Percentiles rank a stretch among this genome's conserved stretches.
phyloP scores from a whole-genome alignment of 2,113 vertebrate species.

The Ursus arctos region DNA sequence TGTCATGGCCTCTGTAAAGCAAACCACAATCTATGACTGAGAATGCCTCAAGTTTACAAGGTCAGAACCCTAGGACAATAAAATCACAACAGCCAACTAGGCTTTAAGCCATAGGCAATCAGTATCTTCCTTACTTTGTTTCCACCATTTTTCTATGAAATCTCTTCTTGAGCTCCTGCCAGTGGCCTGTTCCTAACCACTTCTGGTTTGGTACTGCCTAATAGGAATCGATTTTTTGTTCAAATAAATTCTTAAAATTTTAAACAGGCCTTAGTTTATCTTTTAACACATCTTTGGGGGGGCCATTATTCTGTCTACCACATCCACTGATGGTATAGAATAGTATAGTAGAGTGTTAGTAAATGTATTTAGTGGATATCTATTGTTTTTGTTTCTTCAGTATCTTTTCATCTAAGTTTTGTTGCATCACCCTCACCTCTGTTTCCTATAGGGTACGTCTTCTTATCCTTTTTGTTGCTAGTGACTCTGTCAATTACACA shows the following conservation, averaged over 20 bases:
- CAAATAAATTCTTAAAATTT: neutral
- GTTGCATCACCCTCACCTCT: neutral
- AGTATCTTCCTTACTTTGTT: neutral
- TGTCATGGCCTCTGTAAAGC: neutral
- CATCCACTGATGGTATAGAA: neutral
- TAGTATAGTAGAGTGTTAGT: neutral
- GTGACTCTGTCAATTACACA: neutral
- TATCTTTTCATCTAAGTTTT: slow-evolving; percentile 28
- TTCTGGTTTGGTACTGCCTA: neutral
- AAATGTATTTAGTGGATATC: neutral
- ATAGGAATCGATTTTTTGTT: neutral
- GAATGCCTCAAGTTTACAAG: neutral
- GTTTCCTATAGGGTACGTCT: neutral
- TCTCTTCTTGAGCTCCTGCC: neutral
- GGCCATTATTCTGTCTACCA: neutral
- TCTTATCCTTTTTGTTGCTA: neutral
- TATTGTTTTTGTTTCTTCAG: neutral
- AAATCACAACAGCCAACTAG: neutral
- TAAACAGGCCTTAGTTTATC: neutral
- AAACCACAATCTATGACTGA: neutral
- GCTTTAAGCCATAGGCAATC: neutral
- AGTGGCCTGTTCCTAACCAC: neutral
- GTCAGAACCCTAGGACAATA: neutral
- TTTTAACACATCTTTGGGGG: neutral
- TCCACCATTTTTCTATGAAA: neutral